A percentile compares a stretch with the other conserved stretches of the same genome.
phyloP scores from a whole-genome alignment of 1,140 invertebrate genomes.

The Ditylenchus dipsaci region DNA sequence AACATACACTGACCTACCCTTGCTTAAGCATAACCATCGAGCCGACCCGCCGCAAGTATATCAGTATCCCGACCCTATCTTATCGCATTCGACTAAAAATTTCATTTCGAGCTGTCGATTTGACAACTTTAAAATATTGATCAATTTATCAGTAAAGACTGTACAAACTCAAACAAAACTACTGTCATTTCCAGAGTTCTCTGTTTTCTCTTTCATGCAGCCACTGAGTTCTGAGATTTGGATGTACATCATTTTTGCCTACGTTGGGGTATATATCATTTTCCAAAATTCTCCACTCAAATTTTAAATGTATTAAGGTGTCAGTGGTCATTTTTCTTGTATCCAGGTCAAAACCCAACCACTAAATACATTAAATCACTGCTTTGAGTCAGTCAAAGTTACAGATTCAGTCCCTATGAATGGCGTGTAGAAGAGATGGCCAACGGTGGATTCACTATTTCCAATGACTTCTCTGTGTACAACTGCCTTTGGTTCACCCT shows the following conservation, averaged over 20 bases:
- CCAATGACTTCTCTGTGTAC: slow-evolving; percentile 92
- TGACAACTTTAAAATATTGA: too few relatives aligned
- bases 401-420: slow-evolving; percentile 81
- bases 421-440: slow-evolving; percentile 61
- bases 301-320: slow-evolving; percentile 39
- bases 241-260: slow-evolving; percentile 91
- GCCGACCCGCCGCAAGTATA: too few relatives aligned
- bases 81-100: too few relatives aligned
- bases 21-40: too few relatives aligned
- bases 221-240: slow-evolving; percentile 95
- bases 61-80: too few relatives aligned
- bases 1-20: too few relatives aligned
- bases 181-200: slow-evolving; percentile 59
- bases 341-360: slow-evolving; percentile 61
- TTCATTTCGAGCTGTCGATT: too few relatives aligned
- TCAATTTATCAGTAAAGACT: too few relatives aligned
- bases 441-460: slow-evolving; percentile 66
- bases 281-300: slow-evolving; percentile 69
- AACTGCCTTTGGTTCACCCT: slow-evolving; percentile 94
- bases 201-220: slow-evolving; percentile 92
- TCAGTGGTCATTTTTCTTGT: slow-evolving; percentile 62
- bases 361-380: too few relatives aligned
- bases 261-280: slow-evolving; percentile 84
- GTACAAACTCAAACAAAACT: too few relatives aligned
- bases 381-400: too few relatives aligned